Evolutionary conservation across 2,888 invertebrate genomes (phyloP).

Genomic region (Pteria penguin): DNA sequence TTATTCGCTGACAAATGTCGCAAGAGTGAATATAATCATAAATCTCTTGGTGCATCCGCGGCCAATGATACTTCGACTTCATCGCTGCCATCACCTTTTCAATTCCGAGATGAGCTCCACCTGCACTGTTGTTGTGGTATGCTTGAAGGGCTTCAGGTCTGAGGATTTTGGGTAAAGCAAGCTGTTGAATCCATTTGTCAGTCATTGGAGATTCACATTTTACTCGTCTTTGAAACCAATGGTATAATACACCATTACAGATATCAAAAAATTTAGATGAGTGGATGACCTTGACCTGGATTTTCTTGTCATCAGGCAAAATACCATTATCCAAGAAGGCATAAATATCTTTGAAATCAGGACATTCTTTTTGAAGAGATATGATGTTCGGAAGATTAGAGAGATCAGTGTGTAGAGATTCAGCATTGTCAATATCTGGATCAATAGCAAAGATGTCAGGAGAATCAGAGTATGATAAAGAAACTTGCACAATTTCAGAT

Average conservation of each 20-base stretch:
- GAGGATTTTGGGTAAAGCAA: conserved; percentile 28
- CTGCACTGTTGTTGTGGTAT: background rate
- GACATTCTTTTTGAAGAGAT: conserved; percentile 5
- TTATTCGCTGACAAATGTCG: conserved; percentile 43
- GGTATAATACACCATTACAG: conserved; percentile 9
- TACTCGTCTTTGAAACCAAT: too few relatives aligned
- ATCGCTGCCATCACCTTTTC: conserved; percentile 33
- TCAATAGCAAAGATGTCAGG: too few relatives aligned
- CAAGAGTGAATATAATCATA: conserved; percentile 20
- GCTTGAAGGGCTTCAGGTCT: conserved; percentile 5
- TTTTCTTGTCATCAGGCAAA: background rate
- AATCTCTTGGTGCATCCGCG: conserved; percentile 42
- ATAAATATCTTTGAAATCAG: background rate
- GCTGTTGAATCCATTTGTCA: conserved; percentile 36
- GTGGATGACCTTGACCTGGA: background rate
- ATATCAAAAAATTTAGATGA: conserved; percentile 3
- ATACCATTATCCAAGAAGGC: background rate
- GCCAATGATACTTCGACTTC: conserved; percentile 3
- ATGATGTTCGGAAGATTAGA: background rate
- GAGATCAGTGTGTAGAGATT: too few relatives aligned
- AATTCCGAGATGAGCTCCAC: conserved; percentile 12
- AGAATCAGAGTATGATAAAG: too few relatives aligned
- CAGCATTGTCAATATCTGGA: too few relatives aligned
- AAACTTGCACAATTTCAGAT: too few relatives aligned
- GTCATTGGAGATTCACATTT: background rate